These are phyloP conservation scores for Lutjanus erythropterus DNA, from an alignment of 2,113 vertebrate genomes.

Conservation along the genomic window DNA sequence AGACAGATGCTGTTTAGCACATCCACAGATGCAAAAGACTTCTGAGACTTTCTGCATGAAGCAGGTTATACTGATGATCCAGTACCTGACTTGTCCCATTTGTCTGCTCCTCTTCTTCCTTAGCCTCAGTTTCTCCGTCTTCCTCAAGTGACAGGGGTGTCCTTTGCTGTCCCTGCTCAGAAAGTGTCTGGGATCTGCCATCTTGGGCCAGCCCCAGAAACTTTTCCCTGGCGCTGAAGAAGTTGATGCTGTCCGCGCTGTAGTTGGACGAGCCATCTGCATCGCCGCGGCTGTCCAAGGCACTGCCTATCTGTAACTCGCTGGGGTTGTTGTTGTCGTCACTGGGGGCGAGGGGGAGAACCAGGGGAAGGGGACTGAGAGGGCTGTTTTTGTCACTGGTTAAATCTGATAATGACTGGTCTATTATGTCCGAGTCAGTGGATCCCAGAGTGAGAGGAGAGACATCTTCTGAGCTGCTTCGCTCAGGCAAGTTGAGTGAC, in stretches of 20 bases:
- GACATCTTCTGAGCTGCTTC: constrained; percentile 58
- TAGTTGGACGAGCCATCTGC: constrained; percentile 81
- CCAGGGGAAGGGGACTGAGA: constrained; percentile 7
- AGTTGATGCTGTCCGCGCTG: constrained; percentile 92
- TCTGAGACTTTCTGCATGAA: neutral
- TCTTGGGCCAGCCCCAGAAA: constrained; percentile 94
- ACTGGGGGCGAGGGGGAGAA: neutral
- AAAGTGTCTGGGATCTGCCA: constrained; percentile 77
- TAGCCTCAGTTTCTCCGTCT: constrained; percentile 69
- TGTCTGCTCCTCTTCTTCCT: constrained; percentile 72
- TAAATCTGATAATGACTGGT: constrained; percentile 50
- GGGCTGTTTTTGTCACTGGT: constrained; percentile 46
- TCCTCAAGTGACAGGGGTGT: constrained; percentile 80
- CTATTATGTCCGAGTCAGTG: constrained; percentile 44
- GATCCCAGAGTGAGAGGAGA: constrained; percentile 59
- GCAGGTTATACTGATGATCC: neutral
- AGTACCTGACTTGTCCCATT: constrained; percentile 40
- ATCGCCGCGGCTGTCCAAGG: constrained; percentile 37
- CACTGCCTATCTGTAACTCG: neutral
- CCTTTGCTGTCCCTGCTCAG: constrained; percentile 81
- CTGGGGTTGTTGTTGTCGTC: constrained; percentile 77
- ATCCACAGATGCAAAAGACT: neutral
- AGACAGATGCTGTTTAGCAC: neutral
- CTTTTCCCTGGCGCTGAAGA: constrained; percentile 94
- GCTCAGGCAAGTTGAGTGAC: constrained; percentile 46